phyloP scores from a whole-genome alignment of 2,797 vertebrate species.

The Myiothlypis coronata region DNA sequence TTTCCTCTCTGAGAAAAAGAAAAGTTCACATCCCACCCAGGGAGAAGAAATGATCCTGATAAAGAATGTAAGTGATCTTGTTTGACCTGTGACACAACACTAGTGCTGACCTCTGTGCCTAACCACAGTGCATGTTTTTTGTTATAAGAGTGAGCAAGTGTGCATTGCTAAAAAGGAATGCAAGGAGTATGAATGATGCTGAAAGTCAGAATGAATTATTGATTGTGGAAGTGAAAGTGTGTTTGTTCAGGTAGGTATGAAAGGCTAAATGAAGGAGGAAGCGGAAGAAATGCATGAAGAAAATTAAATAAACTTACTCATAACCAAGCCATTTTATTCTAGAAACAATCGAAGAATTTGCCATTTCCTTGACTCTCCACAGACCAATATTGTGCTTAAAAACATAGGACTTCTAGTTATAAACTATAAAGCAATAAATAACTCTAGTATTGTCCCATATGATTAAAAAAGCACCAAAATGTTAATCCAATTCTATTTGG shows the following conservation, averaged over 20 bases:
- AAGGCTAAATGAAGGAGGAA: not conserved
- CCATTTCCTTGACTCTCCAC: not conserved
- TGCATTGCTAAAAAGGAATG: slow-evolving; percentile 60
- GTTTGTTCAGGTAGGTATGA: slow-evolving; percentile 16
- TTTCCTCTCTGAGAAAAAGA: slow-evolving; percentile 65
- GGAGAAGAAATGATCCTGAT: slow-evolving; percentile 75
- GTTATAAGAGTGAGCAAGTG: slow-evolving; percentile 62
- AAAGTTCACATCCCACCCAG: slow-evolving; percentile 77
- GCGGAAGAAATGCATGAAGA: not conserved
- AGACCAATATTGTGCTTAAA: not conserved
- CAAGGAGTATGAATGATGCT: slow-evolving; percentile 42
- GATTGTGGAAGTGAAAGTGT: slow-evolving; percentile 37
- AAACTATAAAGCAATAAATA: not conserved
- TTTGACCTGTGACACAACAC: slow-evolving; percentile 69
- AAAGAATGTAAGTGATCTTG: slow-evolving; percentile 76
- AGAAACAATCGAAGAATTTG: not conserved
- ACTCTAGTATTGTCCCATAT: not conserved
- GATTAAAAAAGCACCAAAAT: not conserved
- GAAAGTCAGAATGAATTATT: slow-evolving; percentile 49
- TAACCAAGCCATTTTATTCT: not conserved
- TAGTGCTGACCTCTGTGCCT: slow-evolving; percentile 54
- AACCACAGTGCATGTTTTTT: slow-evolving; percentile 68
- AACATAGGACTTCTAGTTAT: not conserved
- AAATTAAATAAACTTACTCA: not conserved
- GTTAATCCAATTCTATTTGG: not conserved